Percentiles rank a stretch among this genome's conserved stretches.
phyloP scores from a whole-genome alignment of 1,140 invertebrate genomes.

The Cepaea nemoralis region DNA sequence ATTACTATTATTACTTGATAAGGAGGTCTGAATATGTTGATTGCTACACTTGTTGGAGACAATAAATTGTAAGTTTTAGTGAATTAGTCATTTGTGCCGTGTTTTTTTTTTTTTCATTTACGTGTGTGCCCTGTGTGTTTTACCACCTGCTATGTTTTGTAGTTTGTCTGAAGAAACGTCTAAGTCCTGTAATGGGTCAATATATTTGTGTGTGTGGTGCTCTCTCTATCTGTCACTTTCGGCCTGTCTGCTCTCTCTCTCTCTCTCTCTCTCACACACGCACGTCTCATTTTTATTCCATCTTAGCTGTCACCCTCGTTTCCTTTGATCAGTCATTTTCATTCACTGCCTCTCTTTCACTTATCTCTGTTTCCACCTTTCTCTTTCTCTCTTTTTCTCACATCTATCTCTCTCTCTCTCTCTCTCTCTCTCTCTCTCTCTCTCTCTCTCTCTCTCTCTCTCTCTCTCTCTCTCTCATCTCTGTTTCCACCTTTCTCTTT shows the following conservation, averaged over 20 bases:
- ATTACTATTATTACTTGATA: neutral
- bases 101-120: too few relatives aligned
- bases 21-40: neutral
- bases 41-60: neutral
- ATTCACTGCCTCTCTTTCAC: neutral
- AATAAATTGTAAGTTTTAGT: conserved; percentile 2
- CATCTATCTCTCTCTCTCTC: too few relatives aligned
- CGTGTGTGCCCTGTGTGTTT: too few relatives aligned
- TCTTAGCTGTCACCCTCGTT: too few relatives aligned
- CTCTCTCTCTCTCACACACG: too few relatives aligned
- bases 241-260: too few relatives aligned
- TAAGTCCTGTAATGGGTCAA: too few relatives aligned
- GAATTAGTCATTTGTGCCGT: neutral
- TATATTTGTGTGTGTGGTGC: too few relatives aligned
- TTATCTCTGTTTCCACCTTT: neutral
- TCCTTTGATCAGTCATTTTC: neutral
- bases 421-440: neutral
- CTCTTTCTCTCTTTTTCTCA: neutral
- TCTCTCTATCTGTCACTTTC: too few relatives aligned
- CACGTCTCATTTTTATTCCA: too few relatives aligned
- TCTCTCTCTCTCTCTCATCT: neutral
- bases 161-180: too few relatives aligned
- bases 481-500: neutral
- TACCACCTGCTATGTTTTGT: too few relatives aligned
- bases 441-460: neutral